phyloP scores from a whole-genome alignment of 2,113 vertebrate species.

The Passer montanus region DNA sequence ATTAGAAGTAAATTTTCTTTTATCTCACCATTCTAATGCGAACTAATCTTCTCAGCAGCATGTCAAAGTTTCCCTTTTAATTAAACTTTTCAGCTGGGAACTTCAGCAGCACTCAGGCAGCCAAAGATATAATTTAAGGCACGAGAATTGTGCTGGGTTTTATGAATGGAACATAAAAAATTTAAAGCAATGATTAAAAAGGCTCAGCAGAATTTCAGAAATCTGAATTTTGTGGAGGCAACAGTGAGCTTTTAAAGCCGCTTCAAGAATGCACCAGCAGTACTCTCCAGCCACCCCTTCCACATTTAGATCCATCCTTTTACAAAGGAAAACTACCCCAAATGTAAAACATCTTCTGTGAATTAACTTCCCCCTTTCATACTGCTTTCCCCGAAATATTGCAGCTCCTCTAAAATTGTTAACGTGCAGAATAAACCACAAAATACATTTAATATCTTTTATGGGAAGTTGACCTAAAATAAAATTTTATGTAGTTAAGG shows the following conservation, averaged over 20 bases:
- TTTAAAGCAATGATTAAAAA: not conserved
- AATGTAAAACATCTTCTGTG: slow-evolving; percentile 62
- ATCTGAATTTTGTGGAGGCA: not conserved
- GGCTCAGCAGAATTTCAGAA: not conserved
- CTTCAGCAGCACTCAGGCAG: slow-evolving; percentile 25
- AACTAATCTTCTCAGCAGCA: slow-evolving; percentile 86
- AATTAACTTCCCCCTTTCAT: slow-evolving; percentile 64
- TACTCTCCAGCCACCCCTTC: not conserved
- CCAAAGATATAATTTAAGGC: slow-evolving; percentile 21
- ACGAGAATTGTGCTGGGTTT: not conserved
- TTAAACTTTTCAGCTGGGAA: slow-evolving; percentile 84
- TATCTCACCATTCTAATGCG: slow-evolving; percentile 85
- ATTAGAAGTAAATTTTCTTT: slow-evolving; percentile 85
- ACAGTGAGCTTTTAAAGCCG: not conserved
- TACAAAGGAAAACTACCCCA: slow-evolving; percentile 27
- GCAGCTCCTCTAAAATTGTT: slow-evolving; percentile 62
- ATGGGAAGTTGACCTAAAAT: slow-evolving; percentile 76
- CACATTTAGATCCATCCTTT: not conserved
- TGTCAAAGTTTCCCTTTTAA: slow-evolving; percentile 82
- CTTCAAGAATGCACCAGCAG: not conserved
- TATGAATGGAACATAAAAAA: slow-evolving; percentile 45
- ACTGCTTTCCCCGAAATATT: slow-evolving; percentile 60
- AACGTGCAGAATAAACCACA: slow-evolving; percentile 69
- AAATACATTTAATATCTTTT: slow-evolving; percentile 79
- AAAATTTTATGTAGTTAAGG: slow-evolving; percentile 79